These are phyloP conservation scores for Hystrix brachyura DNA, from an alignment of 2,113 vertebrate species.

Conservation along the genomic window DNA sequence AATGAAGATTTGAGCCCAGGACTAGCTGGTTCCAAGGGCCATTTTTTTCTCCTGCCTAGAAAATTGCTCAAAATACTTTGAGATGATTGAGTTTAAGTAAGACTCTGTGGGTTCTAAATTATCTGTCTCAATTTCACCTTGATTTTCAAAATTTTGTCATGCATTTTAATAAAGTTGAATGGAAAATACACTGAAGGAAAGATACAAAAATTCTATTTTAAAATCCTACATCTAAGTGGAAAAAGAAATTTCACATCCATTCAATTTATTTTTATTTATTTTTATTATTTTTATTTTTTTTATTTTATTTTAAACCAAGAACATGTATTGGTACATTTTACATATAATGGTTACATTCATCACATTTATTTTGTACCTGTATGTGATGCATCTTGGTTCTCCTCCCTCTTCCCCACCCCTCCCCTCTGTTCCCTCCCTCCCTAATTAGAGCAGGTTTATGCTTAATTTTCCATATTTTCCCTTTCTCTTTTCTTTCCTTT, in stretches of 20 bases:
- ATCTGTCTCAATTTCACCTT: slow-evolving; percentile 25
- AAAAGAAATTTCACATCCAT: neutral
- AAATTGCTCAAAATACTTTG: neutral
- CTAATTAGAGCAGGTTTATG: too few relatives aligned
- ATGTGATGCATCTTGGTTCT: too few relatives aligned
- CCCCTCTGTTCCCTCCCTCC: too few relatives aligned
- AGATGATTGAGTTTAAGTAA: neutral
- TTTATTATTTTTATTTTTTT: too few relatives aligned
- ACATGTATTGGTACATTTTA: too few relatives aligned
- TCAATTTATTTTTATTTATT: neutral
- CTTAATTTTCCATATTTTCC: too few relatives aligned
- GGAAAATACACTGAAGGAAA: slow-evolving; percentile 18
- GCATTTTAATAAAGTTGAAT: neutral
- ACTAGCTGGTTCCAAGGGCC: neutral
- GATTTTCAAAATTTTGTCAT: neutral
- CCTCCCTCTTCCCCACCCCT: too few relatives aligned
- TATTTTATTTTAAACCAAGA: too few relatives aligned
- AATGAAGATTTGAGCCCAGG: too few relatives aligned
- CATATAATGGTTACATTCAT: too few relatives aligned
- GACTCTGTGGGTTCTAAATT: neutral
- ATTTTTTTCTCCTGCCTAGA: neutral
- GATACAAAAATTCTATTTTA: neutral
- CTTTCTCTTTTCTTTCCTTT: too few relatives aligned
- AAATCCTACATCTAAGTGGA: neutral
- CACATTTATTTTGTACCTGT: too few relatives aligned